These are phyloP conservation scores for Halichondria panicea DNA, from an alignment of 37 sponge, comb jelly and placozoan genomes.

Conservation along the genomic window DNA sequence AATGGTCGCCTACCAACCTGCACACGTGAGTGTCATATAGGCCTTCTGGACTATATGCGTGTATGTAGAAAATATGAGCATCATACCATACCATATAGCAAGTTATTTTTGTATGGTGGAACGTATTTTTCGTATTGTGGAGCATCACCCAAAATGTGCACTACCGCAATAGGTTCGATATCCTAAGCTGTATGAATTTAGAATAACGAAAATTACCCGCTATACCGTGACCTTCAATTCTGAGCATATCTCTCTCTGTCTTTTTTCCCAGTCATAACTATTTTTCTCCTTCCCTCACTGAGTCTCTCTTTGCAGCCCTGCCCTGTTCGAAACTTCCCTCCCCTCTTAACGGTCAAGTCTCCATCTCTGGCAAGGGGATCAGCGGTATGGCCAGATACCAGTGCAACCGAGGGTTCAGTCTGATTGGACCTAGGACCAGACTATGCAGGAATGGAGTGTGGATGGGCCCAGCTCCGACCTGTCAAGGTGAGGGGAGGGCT, in stretches of 20 bases:
- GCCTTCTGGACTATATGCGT: not conserved
- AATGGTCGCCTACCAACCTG: constrained; percentile 26
- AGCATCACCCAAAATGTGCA: no score
- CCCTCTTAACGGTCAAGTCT: constrained; percentile 21
- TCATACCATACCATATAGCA: no score
- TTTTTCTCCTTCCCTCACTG: not conserved
- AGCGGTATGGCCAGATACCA: constrained; percentile 26
- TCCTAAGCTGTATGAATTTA: no score
- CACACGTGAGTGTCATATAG: no score
- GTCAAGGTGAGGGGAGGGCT: constrained; percentile 30
- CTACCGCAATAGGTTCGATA: no score
- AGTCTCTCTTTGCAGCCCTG: not conserved
- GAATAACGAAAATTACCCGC: no score
- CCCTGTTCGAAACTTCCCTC: not conserved
- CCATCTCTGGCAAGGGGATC: not conserved
- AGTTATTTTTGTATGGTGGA: not conserved
- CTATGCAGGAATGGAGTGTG: constrained; percentile 41
- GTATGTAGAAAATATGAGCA: not conserved
- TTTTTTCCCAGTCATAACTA: no score
- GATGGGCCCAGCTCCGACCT: constrained; percentile 45
- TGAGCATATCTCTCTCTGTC: no score
- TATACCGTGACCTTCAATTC: no score
- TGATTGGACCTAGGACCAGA: constrained; percentile 25
- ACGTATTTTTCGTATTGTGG: not conserved
- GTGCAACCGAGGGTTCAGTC: constrained; percentile 33